These are phyloP conservation scores for Peribatodes rhomboidaria DNA, from an alignment of 2,888 invertebrate genomes.

Conservation along the genomic window DNA sequence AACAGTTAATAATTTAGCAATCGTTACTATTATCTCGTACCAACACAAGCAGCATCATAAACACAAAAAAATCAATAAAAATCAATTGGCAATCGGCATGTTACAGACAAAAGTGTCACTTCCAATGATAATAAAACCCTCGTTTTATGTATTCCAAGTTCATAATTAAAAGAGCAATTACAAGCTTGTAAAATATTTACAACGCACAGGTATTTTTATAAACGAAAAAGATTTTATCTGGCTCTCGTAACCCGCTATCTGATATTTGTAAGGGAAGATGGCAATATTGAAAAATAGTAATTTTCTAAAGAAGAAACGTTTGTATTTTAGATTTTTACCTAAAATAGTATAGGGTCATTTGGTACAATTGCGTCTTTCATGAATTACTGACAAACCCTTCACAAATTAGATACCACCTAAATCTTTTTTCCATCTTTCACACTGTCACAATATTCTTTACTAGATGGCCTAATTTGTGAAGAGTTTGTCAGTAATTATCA, in stretches of 20 bases:
- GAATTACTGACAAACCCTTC: too few relatives aligned
- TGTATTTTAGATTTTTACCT: too few relatives aligned
- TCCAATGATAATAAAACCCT: conserved; percentile 76
- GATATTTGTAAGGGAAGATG: conserved; percentile 48
- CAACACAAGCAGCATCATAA: conserved; percentile 10
- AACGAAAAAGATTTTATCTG: conserved; percentile 62
- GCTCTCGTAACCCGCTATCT: conserved; percentile 51
- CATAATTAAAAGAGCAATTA: conserved; percentile 72
- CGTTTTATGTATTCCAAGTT: conserved; percentile 62
- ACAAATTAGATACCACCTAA: too few relatives aligned
- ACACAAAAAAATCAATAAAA: conserved; percentile 46
- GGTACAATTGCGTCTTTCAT: too few relatives aligned
- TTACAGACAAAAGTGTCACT: conserved; percentile 68
- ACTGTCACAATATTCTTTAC: too few relatives aligned
- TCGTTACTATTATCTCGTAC: conserved; percentile 3
- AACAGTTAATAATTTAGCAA: conserved; percentile 4
- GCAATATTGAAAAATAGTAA: conserved; percentile 3
- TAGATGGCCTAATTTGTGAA: too few relatives aligned
- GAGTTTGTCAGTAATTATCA: too few relatives aligned
- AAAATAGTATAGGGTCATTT: too few relatives aligned
- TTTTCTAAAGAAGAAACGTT: not conserved
- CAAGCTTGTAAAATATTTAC: conserved; percentile 66
- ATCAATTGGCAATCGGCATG: conserved; percentile 64
- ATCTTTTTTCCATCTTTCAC: not conserved
- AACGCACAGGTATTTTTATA: conserved; percentile 63